Evolutionary conservation across 35 echinoderm and acorn worm species (phyloP).

Genomic region (Holothuria glaberrima): DNA sequence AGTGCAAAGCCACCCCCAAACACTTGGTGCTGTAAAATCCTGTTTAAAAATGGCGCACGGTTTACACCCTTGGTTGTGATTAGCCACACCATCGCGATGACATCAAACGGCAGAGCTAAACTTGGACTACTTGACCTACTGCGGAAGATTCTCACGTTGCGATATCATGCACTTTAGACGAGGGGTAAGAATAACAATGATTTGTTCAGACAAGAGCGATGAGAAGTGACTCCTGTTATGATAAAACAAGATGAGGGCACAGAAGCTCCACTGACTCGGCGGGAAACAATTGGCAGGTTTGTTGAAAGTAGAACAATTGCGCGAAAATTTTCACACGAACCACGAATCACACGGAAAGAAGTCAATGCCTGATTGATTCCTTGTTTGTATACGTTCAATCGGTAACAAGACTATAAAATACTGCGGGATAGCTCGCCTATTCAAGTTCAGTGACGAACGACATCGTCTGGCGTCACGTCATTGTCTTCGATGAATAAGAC

Average conservation of each 20-base stretch:
- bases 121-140: too few species aligned
- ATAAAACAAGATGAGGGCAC: constrained; percentile 12
- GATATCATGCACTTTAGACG: constrained; percentile 25
- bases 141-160: neutral
- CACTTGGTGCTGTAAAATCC: too few species aligned
- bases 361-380: constrained; percentile 30
- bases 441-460: constrained; percentile 38
- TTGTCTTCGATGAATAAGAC: constrained; percentile 20
- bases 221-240: constrained; percentile 33
- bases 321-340: constrained; percentile 29
- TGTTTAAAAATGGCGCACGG: neutral
- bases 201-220: constrained; percentile 10
- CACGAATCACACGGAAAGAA: constrained; percentile 35
- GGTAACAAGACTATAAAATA: constrained; percentile 18
- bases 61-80: constrained; percentile 22
- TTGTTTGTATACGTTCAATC: constrained; percentile 34
- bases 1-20: too few species aligned
- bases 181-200: constrained; percentile 34
- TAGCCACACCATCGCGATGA: too few species aligned
- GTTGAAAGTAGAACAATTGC: constrained; percentile 42
- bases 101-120: too few species aligned
- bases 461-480: neutral
- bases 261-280: constrained; percentile 23
- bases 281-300: constrained; percentile 15
- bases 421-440: constrained; percentile 7